phyloP scores from a whole-genome alignment of 2,888 invertebrate species.

The Crepidodera aurea region DNA sequence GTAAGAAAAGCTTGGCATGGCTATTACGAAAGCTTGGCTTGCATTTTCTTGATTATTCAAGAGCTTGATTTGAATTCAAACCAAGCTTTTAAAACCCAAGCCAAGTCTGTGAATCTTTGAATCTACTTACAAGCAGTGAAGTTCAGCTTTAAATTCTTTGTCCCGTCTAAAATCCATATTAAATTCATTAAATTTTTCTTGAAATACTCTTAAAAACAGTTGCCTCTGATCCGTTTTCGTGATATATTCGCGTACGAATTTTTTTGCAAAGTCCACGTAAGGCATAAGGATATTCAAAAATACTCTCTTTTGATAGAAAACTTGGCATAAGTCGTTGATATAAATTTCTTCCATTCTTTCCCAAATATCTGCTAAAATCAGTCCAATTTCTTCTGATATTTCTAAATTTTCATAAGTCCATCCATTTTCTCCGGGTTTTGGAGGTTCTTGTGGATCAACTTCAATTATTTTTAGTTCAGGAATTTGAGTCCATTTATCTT shows the following conservation, averaged over 20 bases:
- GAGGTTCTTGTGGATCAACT: constrained; percentile 37
- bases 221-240: constrained; percentile 68
- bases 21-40: too few relatives aligned
- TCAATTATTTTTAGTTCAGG: constrained; percentile 48
- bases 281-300: constrained; percentile 67
- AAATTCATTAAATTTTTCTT: constrained; percentile 68
- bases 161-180: constrained; percentile 68
- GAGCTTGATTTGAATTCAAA: too few relatives aligned
- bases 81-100: too few relatives aligned
- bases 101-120: too few relatives aligned
- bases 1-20: too few relatives aligned
- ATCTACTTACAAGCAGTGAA: constrained; percentile 60
- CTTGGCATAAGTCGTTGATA: constrained; percentile 63
- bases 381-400: constrained; percentile 50
- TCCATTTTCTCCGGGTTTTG: constrained; percentile 53
- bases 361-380: constrained; percentile 60
- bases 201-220: constrained; percentile 66
- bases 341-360: constrained; percentile 60
- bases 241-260: constrained; percentile 66
- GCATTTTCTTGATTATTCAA: too few relatives aligned
- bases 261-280: constrained; percentile 65
- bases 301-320: constrained; percentile 67
- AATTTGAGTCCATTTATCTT: constrained; percentile 55
- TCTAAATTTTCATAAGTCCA: constrained; percentile 59
- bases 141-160: constrained; percentile 68